These are phyloP conservation scores for Pomatorhinus ruficollis DNA, from an alignment of 2,113 vertebrate species.

Conservation along the genomic window DNA sequence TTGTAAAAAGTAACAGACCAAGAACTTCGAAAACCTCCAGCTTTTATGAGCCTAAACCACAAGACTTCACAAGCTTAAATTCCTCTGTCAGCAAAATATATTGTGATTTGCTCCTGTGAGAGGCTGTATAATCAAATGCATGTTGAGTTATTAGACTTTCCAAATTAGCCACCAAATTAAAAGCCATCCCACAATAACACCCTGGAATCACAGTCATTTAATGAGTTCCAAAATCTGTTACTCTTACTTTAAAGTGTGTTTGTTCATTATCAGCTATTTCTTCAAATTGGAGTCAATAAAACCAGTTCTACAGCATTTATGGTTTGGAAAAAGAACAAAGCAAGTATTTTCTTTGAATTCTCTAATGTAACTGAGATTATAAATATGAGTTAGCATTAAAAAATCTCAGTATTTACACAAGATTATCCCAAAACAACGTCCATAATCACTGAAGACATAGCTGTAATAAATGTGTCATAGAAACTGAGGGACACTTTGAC, in stretches of 20 bases:
- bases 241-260: neutral
- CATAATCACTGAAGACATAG: neutral
- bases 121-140: neutral
- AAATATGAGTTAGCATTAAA: neutral
- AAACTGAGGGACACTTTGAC: neutral
- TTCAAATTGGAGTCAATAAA: neutral
- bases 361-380: neutral
- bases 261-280: neutral
- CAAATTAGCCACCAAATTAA: neutral
- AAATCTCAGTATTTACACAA: neutral
- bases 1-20: neutral
- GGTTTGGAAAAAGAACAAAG: neutral
- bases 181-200: neutral
- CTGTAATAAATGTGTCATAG: neutral
- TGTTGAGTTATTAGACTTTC: neutral
- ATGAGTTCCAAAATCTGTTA: neutral
- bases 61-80: neutral
- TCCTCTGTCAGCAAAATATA: neutral
- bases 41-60: neutral
- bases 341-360: constrained; percentile 5
- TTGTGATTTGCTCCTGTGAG: neutral
- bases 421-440: neutral
- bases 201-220: neutral
- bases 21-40: neutral
- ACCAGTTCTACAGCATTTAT: neutral